Base-by-base conservation (phyloP, 2,113 vertebrate species). In the Zootoca vivipara region DNA sequence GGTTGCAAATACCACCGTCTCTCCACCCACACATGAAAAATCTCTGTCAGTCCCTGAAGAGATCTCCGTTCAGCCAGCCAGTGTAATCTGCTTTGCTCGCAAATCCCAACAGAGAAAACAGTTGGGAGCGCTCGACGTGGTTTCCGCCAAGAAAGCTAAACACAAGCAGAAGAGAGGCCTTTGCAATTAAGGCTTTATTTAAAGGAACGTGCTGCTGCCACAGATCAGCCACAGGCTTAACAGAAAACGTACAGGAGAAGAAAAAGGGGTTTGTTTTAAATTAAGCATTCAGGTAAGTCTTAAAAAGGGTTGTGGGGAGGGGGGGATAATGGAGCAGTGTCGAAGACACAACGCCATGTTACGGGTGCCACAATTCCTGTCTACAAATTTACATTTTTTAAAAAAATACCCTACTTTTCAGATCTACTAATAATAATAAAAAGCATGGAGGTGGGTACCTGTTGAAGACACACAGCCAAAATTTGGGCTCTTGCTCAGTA, bases 101-200 rank as follows among this genome's bases (percentile, higher is more conserved):
- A 64, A 77, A 85, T 4, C 0, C 13, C 30, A 78, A 10, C 20
- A 62, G 0, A 69, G 10, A 46, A n/a, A 16, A 85, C 4, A 0
- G 75, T 3, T 0, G 78, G n/a, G 0, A 83, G 79, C 28, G 26
- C 3, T 86, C 87, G 8, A 52, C 9, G 35, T 0, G 0, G 0
- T 3, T 89, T 5, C 22, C 7, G 33, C 58, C 58, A 74, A 91
- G 46, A 75, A n/a, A 3, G 30, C 5, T 3, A 75, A 72, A 88
- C 0, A 7, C 24, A 88, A 85, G 72, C 4, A 24, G 56, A 10
- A 62, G 62, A 33, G n/a, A 35, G 52, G 46, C 18, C 18, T 62
- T 78, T 56, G 13, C 56, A 85, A 64, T 82, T 65, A 88, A 82
- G 16, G 20, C 1, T n/a, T 89, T 38, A 77, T 8, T 84, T 78